Percentiles rank a stretch among this genome's conserved stretches.
These are phyloP conservation scores for Dallia pectoralis DNA, from an alignment of 2,797 vertebrate genomes.

Conservation along the genomic window DNA sequence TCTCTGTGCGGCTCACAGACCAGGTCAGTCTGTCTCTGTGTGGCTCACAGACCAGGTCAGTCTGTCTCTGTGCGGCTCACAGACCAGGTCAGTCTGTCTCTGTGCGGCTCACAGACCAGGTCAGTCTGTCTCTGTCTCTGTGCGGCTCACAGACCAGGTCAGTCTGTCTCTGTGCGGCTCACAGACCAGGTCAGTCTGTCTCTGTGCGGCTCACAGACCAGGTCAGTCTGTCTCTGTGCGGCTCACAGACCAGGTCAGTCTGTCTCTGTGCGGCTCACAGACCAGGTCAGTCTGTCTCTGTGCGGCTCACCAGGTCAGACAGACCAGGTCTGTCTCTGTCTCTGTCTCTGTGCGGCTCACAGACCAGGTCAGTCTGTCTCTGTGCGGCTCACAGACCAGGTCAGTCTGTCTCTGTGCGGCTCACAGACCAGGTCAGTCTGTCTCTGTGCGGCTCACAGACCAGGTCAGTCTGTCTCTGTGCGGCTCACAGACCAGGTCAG, in stretches of 20 bases:
- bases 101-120: background rate
- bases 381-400: background rate
- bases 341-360: background rate
- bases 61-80: background rate
- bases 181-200: background rate
- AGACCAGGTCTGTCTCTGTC: background rate
- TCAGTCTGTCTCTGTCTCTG: background rate
- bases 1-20: background rate
- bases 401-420: background rate
- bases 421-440: too few relatives aligned
- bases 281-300: background rate
- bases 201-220: background rate
- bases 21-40: background rate
- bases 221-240: background rate
- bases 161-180: background rate
- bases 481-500: background rate
- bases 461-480: too few relatives aligned
- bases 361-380: background rate
- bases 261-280: background rate
- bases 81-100: background rate
- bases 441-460: background rate
- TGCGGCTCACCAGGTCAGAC: background rate
- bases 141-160: too few relatives aligned
- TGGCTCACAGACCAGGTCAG: too few relatives aligned
- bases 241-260: too few relatives aligned